phyloP scores from a whole-genome alignment of 2,888 invertebrate species.

The Syritta pipiens region DNA sequence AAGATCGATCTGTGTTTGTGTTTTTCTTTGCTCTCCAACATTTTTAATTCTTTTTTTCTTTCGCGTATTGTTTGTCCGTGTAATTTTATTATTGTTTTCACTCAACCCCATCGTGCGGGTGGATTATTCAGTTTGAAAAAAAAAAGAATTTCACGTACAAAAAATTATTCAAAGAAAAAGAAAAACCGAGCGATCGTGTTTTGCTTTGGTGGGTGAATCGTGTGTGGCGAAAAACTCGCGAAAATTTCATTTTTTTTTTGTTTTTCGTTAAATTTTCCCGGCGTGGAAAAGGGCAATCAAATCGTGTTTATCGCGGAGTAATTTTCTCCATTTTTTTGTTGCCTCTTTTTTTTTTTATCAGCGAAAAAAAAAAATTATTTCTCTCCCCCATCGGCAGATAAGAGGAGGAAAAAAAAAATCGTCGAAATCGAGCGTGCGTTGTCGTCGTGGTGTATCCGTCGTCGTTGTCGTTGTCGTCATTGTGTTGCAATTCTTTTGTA shows the following conservation, averaged over 20 bases:
- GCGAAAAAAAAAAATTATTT: conserved; percentile 23
- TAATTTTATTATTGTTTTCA: conserved; percentile 1
- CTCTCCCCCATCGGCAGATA: conserved; percentile 25
- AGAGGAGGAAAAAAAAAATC: conserved; percentile 21
- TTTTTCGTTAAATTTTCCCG: too few species aligned
- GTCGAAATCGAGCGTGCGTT: conserved; percentile 39
- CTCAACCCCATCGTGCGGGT: conserved; percentile 7
- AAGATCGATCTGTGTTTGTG: conserved; percentile 39
- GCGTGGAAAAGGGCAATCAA: too few species aligned
- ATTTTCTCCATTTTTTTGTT: conserved; percentile 36
- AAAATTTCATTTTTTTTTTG: too few species aligned
- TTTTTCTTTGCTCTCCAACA: too few species aligned
- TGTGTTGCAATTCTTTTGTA: conserved; percentile 40
- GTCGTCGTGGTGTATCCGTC: conserved; percentile 22
- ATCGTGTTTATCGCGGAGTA: too few species aligned
- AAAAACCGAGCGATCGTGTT: conserved; percentile 20
- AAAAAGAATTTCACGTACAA: conserved; percentile 8
- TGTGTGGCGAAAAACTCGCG: not conserved
- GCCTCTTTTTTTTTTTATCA: conserved; percentile 38
- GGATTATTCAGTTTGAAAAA: conserved; percentile 16
- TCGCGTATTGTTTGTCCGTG: conserved; percentile 60
- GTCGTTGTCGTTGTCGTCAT: conserved; percentile 7
- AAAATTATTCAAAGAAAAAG: conserved; percentile 33
- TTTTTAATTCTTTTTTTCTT: conserved; percentile 5
- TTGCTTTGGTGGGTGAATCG: not conserved